Evolutionary conservation across 2,797 vertebrate species (phyloP).

Genomic region (Galago senegalensis): DNA sequence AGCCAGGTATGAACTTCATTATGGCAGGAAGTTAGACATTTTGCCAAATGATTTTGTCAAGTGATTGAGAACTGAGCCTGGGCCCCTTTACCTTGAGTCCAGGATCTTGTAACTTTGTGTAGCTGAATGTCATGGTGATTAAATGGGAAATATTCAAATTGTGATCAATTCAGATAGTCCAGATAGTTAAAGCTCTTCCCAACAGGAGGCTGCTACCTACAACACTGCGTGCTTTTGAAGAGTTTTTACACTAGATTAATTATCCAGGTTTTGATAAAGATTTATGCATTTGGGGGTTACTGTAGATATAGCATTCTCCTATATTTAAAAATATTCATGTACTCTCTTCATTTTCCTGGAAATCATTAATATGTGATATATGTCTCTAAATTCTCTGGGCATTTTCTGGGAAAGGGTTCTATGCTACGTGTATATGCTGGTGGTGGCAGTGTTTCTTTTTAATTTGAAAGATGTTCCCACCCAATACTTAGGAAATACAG

Average conservation of each 20-base stretch:
- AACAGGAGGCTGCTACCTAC: neutral
- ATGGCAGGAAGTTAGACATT: neutral
- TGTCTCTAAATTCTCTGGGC: neutral
- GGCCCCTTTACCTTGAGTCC: neutral
- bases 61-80: neutral
- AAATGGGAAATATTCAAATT: neutral
- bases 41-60: neutral
- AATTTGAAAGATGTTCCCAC: neutral
- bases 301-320: neutral
- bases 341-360: neutral
- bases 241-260: neutral
- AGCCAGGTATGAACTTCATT: constrained; percentile 92
- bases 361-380: neutral
- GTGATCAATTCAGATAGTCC: neutral
- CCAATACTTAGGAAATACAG: neutral
- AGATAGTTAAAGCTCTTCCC: neutral
- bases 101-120: neutral
- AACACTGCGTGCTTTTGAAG: neutral
- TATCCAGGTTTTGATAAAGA: neutral
- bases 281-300: neutral
- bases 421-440: neutral
- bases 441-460: neutral
- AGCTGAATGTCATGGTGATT: neutral
- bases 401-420: neutral
- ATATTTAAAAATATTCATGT: neutral